A percentile compares a stretch with the other conserved stretches of the same genome.
Conservation (phyloP, 2,797 vertebrate species). For the Propithecus deckenii region DNA sequence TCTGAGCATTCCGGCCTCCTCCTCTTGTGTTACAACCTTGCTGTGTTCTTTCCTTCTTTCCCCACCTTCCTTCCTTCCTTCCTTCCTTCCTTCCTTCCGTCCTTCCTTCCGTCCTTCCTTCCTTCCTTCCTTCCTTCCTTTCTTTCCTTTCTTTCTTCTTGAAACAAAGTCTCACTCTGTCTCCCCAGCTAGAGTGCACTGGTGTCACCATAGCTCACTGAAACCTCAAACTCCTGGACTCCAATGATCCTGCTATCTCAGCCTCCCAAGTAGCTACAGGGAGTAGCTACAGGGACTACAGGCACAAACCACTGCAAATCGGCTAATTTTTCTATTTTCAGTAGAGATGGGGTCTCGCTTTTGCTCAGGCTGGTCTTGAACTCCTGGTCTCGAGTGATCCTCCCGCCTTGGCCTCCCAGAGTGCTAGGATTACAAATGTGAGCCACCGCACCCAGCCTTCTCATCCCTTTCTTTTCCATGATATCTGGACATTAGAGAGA, state of each 20-base stretch:
- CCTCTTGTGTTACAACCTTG: not conserved
- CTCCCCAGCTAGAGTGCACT: not conserved
- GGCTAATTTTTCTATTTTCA: not conserved
- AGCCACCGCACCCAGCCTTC: too few species aligned
- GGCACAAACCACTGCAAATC: not conserved
- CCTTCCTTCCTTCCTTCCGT: too few species aligned
- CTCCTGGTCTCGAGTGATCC: not conserved
- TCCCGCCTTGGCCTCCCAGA: not conserved
- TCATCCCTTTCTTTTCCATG: not conserved
- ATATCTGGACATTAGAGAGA: not conserved
- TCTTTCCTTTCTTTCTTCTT: not conserved
- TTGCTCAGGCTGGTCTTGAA: not conserved
- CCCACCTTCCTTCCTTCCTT: too few species aligned
- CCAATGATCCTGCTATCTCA: not conserved
- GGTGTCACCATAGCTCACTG: not conserved
- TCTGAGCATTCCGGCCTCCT: not conserved
- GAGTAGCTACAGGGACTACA: not conserved
- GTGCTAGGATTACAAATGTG: not conserved
- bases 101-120: rapidly evolving
- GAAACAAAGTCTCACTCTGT: not conserved
- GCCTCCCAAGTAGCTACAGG: not conserved
- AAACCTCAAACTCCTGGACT: not conserved
- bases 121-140: not conserved
- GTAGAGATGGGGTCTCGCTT: not conserved
- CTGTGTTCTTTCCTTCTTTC: not conserved